Percentiles rank a stretch among this genome's conserved stretches.
Conservation (phyloP, 2,888 invertebrate species). For the Drosophila robusta region DNA sequence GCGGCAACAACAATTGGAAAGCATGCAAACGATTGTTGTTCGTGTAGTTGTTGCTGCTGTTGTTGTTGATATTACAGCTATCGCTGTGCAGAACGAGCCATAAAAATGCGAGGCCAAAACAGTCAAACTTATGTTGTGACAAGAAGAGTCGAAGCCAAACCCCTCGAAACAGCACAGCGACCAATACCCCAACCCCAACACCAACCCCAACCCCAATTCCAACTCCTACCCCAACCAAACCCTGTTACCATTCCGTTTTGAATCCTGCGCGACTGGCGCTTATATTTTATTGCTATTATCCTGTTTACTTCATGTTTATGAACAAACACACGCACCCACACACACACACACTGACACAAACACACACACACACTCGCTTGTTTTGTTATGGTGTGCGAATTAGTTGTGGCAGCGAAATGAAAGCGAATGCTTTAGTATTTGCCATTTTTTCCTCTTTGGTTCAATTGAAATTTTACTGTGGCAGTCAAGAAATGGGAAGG, state of each 20-base stretch:
- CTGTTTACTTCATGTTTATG: slow-evolving; percentile 83
- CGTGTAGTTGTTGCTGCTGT: slow-evolving; percentile 23
- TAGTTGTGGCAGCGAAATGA: slow-evolving; percentile 76
- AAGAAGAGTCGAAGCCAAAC: slow-evolving; percentile 33
- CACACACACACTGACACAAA: slow-evolving; percentile 20
- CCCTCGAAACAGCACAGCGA: slow-evolving; percentile 6
- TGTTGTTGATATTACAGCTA: slow-evolving; percentile 44
- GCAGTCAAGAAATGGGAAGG: slow-evolving; percentile 30
- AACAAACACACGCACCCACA: slow-evolving; percentile 55
- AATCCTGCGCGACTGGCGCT: slow-evolving; percentile 70
- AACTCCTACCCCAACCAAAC: slow-evolving; percentile 8
- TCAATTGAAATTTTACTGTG: slow-evolving; percentile 72
- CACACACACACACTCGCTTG: slow-evolving; percentile 3
- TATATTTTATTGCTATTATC: slow-evolving; percentile 84
- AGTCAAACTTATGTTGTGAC: slow-evolving; percentile 77
- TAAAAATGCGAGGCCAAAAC: slow-evolving; percentile 77
- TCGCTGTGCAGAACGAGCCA: slow-evolving; percentile 62
- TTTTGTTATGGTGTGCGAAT: slow-evolving; percentile 78
- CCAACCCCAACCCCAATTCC: too few relatives aligned
- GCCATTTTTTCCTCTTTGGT: slow-evolving; percentile 42
- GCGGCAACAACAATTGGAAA: slow-evolving; percentile 37
- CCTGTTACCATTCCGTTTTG: slow-evolving; percentile 49
- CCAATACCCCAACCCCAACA: not conserved
- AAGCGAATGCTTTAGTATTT: slow-evolving; percentile 57
- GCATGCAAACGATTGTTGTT: slow-evolving; percentile 52